Percentiles rank a stretch among this genome's conserved stretches.
These are phyloP conservation scores for Microcebus jonahi DNA, from an alignment of 2,113 vertebrate genomes.

Conservation along the genomic window DNA sequence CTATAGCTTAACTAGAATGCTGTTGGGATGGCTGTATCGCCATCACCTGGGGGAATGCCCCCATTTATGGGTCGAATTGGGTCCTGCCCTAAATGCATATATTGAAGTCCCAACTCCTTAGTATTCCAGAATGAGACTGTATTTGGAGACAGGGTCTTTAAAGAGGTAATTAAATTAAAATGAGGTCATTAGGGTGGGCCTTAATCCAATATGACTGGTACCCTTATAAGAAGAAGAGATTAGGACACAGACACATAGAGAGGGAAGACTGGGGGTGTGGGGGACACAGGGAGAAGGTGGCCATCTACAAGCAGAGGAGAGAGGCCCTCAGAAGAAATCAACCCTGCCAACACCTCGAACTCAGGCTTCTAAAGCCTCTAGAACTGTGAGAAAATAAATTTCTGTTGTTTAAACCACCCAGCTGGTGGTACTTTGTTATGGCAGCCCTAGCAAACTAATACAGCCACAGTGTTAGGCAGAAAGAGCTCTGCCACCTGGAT, in stretches of 20 bases:
- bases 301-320: not conserved
- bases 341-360: not conserved
- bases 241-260: not conserved
- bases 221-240: not conserved
- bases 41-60: not conserved
- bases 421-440: not conserved
- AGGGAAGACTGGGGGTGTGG: not conserved
- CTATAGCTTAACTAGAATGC: not conserved
- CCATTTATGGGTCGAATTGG: not conserved
- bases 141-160: slow-evolving; percentile 1
- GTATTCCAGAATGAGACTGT: not conserved
- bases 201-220: not conserved
- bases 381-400: not conserved
- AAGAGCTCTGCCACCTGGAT: not conserved
- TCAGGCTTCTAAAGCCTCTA: not conserved
- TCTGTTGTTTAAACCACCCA: not conserved
- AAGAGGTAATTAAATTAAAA: slow-evolving; percentile 9
- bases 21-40: not conserved
- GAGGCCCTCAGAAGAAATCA: not conserved
- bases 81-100: not conserved
- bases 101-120: not conserved
- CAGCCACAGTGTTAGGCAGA: not conserved
- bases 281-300: not conserved
- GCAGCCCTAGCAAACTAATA: not conserved
- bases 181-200: not conserved